Conservation (phyloP, 2,113 vertebrate species). For the Dipodomys stephensi region DNA sequence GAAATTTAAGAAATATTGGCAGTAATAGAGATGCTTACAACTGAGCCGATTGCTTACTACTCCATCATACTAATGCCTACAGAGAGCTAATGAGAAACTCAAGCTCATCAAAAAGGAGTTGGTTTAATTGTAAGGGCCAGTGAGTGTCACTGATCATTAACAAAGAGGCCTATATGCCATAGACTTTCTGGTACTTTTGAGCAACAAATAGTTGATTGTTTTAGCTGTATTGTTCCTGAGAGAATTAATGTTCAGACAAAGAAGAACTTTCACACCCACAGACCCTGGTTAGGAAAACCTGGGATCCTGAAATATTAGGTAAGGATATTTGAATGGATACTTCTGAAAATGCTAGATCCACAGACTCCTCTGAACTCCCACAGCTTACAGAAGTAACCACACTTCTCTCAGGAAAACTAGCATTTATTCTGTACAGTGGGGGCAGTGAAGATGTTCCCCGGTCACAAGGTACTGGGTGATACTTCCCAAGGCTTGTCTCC, state of each 20-base stretch:
- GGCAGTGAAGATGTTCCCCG: not conserved
- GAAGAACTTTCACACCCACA: not conserved
- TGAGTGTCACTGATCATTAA: not conserved
- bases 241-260: not conserved
- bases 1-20: not conserved
- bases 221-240: not conserved
- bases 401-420: not conserved
- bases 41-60: not conserved
- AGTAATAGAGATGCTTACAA: not conserved
- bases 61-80: not conserved
- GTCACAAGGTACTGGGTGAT: not conserved
- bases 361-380: not conserved
- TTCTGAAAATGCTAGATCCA: not conserved
- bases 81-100: not conserved
- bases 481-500: too few species aligned
- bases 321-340: not conserved
- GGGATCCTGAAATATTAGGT: not conserved
- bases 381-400: not conserved
- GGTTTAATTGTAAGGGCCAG: not conserved
- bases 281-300: not conserved
- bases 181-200: not conserved
- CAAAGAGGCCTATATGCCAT: not conserved
- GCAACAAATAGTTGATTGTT: not conserved
- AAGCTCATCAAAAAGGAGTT: not conserved
- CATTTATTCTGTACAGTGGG: not conserved